Conservation (phyloP, 2,113 vertebrate species). For the Laterallus jamaicensis region DNA sequence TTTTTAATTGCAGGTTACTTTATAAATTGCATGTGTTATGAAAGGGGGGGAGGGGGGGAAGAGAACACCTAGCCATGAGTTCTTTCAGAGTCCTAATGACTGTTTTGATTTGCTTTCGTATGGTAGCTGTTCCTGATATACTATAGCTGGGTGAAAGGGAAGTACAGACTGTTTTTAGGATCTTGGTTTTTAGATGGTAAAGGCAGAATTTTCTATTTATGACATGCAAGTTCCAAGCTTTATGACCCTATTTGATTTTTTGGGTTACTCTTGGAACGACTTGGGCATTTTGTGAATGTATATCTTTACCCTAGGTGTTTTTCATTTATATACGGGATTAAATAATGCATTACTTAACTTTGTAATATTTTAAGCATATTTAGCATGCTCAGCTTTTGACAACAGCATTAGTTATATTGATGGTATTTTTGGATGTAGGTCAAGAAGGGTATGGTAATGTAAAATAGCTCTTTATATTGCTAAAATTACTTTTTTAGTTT, state of each 20-base stretch:
- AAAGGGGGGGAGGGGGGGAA: not conserved
- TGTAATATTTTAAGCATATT: not conserved
- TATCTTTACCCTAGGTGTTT: not conserved
- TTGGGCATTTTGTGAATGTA: not conserved
- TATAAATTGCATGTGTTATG: not conserved
- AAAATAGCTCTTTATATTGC: not conserved
- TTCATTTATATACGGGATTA: not conserved
- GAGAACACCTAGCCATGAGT: rapidly evolving
- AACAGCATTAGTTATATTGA: not conserved
- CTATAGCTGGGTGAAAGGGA: not conserved
- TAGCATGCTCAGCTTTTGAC: not conserved
- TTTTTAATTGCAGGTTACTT: not conserved
- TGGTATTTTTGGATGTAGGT: not conserved
- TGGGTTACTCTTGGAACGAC: not conserved
- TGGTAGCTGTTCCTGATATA: not conserved
- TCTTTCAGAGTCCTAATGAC: not conserved
- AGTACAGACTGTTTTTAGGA: not conserved
- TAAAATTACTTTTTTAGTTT: not conserved
- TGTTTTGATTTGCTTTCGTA: not conserved
- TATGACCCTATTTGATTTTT: not conserved
- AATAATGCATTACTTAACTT: not conserved
- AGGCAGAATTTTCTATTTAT: not conserved
- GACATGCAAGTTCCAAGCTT: not conserved
- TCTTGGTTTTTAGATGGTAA: not conserved
- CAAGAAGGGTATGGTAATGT: not conserved